phyloP scores from a whole-genome alignment of 2,797 vertebrate species.

The Simalia tracyae region DNA sequence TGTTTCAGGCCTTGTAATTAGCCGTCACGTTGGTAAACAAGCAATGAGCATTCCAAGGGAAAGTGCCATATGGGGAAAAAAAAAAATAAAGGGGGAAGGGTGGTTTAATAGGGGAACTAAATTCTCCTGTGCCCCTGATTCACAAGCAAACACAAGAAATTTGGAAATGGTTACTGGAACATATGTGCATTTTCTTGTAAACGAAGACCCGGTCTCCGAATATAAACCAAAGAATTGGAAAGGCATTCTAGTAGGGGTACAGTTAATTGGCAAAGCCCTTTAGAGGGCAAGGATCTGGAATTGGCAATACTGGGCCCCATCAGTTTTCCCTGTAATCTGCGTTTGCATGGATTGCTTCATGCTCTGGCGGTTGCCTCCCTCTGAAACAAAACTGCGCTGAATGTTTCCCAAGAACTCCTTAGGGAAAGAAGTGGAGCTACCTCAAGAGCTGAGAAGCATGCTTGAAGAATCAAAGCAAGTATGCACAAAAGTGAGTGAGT shows the following conservation, averaged over 20 bases:
- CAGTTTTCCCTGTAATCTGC: background rate
- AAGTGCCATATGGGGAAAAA: background rate
- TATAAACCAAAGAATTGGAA: background rate
- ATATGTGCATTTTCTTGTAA: background rate
- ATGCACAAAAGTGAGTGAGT: background rate
- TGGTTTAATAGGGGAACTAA: constrained; percentile 11
- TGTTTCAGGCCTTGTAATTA: constrained; percentile 56
- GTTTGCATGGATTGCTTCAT: background rate
- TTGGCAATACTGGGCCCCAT: background rate
- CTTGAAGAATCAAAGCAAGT: background rate
- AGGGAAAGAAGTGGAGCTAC: background rate
- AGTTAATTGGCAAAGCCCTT: background rate
- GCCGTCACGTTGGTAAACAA: constrained; percentile 48
- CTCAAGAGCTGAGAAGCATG: background rate
- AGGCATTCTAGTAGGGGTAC: background rate
- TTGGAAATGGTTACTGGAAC: background rate
- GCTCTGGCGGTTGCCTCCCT: background rate
- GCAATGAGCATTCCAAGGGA: constrained; percentile 1
- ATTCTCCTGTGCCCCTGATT: background rate
- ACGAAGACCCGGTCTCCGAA: background rate
- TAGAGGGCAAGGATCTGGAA: background rate
- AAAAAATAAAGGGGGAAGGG: background rate
- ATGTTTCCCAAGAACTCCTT: background rate
- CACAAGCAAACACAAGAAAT: background rate
- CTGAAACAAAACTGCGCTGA: background rate